phyloP scores from a whole-genome alignment of 2,113 vertebrate species.

The Phalacrocorax pelagicus region DNA sequence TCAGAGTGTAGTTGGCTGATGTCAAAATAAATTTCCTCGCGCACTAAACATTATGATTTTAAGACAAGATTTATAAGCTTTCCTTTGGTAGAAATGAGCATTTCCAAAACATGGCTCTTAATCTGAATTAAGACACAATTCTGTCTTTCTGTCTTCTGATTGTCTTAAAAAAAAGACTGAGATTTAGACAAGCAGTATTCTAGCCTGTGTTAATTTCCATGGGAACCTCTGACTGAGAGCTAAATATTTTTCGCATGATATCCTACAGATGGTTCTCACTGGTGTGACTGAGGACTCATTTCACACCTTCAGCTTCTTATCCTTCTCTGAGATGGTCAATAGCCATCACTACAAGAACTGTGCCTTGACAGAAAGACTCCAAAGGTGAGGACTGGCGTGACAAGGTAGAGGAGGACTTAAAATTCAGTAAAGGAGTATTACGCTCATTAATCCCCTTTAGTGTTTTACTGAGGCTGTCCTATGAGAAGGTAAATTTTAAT shows the following conservation, averaged over 20 bases:
- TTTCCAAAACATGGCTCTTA: neutral
- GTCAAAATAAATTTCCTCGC: neutral
- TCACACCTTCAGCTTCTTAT: neutral
- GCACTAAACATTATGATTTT: neutral
- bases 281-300: neutral
- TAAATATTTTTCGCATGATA: neutral
- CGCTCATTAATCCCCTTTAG: neutral
- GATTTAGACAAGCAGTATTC: neutral
- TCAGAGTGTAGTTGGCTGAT: neutral
- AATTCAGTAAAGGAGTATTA: neutral
- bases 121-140: neutral
- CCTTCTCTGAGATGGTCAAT: neutral
- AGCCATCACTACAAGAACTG: neutral
- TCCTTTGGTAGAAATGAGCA: neutral
- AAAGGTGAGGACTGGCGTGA: neutral
- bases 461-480: neutral
- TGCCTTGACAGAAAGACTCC: neutral
- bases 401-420: neutral
- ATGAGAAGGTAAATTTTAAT: neutral
- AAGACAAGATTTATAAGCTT: neutral
- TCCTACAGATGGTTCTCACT: neutral
- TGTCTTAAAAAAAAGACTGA: neutral
- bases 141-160: neutral
- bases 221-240: neutral
- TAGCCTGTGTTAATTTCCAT: neutral